phyloP scores from a whole-genome alignment of 2,888 invertebrate species.

The Andrena bucephala region DNA sequence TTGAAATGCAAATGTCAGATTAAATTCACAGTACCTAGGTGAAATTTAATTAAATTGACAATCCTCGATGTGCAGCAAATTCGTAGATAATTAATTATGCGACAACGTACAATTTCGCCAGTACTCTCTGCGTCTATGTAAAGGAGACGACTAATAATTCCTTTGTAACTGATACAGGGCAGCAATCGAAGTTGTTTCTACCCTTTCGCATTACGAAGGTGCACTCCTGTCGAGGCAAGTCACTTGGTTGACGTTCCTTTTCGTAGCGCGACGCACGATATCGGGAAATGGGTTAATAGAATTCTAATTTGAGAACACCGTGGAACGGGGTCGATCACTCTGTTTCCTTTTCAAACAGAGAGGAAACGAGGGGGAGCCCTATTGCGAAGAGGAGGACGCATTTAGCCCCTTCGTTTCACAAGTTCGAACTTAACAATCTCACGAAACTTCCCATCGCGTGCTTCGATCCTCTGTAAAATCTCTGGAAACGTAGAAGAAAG shows the following conservation, averaged over 20 bases:
- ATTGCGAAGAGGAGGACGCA: slow-evolving; percentile 56
- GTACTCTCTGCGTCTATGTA: not conserved
- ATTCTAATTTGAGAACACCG: slow-evolving; percentile 61
- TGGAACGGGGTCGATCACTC: slow-evolving; percentile 39
- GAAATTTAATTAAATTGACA: not conserved
- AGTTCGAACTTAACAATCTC: slow-evolving; percentile 60
- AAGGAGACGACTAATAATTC: not conserved
- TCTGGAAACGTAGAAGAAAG: slow-evolving; percentile 35
- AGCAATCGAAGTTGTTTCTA: slow-evolving; percentile 47
- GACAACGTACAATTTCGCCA: not conserved
- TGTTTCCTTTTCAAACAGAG: slow-evolving; percentile 17
- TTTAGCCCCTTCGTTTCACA: slow-evolving; percentile 65
- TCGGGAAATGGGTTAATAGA: slow-evolving; percentile 67
- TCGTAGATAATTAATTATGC: not conserved
- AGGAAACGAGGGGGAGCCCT: slow-evolving; percentile 9
- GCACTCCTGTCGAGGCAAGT: slow-evolving; percentile 25
- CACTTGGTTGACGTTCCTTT: slow-evolving; percentile 57
- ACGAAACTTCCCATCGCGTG: slow-evolving; percentile 66
- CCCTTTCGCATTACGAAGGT: not conserved
- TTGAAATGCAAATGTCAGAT: not conserved
- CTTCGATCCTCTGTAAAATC: slow-evolving; percentile 65
- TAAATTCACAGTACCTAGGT: not conserved
- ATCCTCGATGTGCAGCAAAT: not conserved
- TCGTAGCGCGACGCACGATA: slow-evolving; percentile 52
- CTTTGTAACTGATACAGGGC: slow-evolving; percentile 23